Evolutionary conservation across 2,797 vertebrate species (phyloP), one percentile per base, ranked within the genome.

Genomic region (Enteromius paludinosus): DNA sequence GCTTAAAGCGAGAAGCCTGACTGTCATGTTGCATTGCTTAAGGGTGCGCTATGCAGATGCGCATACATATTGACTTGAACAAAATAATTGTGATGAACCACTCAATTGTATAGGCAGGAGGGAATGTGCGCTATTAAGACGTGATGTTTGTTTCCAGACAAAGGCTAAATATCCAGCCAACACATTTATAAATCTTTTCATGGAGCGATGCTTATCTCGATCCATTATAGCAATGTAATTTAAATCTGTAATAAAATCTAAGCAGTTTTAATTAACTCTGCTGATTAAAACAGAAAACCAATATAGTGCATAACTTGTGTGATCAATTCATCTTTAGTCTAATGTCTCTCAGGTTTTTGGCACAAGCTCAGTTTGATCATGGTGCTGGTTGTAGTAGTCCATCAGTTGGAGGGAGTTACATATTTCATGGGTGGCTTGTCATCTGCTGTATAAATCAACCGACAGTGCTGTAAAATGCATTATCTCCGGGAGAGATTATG

Each of bases 351-450:
- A 69, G 20, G 25, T 30, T 69, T 65, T 68, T 79, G 65, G 81
- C 73, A 38, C 61, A 80, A 23, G 4, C 65, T 72, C 43, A 78
- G n/a, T 59, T 75, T 82, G 56, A 74, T 41, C 59, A 47, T 30
- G 9, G 10, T 59, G n/a, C 14, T 61, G 17, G 61, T 20, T n/a
- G 1, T 70, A 66, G 25, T 56, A 75, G 82, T 47, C 47, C 6
- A 23, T 82, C 81, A 54, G 61, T 12, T 62, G 38, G 15, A 79
- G 30, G 45, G 68, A 52, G 17, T 88, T 85, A 82, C 75, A 86
- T 86, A 81, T 87, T 87, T 88, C 83, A 87, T 86, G 82, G 81
- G 83, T 38, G 62, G 47, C 83, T 81, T 88, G 84, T 87, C 86
- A 54, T 76, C 75, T 83, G 72, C 52, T 76, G 73, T 80, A 82